Conservation (phyloP, 1,140 invertebrate species). For the Drosophila lacteicornis region DNA sequence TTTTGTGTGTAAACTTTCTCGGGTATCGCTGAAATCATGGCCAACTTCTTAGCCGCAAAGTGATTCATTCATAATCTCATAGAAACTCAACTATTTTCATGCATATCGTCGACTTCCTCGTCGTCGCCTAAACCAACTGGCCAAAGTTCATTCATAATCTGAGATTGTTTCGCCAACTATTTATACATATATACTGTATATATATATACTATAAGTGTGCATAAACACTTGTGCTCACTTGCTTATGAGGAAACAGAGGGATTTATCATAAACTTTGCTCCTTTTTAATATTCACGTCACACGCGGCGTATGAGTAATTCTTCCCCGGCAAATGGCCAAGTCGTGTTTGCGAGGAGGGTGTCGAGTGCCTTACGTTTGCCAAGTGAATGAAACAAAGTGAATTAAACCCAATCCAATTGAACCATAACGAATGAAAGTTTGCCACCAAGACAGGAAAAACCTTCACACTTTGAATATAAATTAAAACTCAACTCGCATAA, state of each 20-base stretch:
- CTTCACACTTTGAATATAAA: constrained; percentile 24
- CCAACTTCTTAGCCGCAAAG: constrained; percentile 35
- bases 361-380: background rate
- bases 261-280: constrained; percentile 53
- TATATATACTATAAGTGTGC: constrained; percentile 3
- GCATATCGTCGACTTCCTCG: constrained; percentile 8
- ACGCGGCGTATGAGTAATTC: constrained; percentile 68
- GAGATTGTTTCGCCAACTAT: constrained; percentile 54
- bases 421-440: constrained; percentile 24
- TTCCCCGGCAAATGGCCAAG: constrained; percentile 48
- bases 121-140: constrained; percentile 21
- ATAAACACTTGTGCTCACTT: constrained; percentile 37
- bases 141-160: constrained; percentile 55
- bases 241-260: constrained; percentile 11
- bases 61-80: constrained; percentile 52
- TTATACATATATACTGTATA: constrained; percentile 9
- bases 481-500: constrained; percentile 13
- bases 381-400: constrained; percentile 49
- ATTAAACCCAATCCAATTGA: constrained; percentile 39
- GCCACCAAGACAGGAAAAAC: background rate
- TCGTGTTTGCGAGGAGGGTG: constrained; percentile 15
- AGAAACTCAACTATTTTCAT: constrained; percentile 27
- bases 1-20: constrained; percentile 24
- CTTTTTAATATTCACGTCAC: constrained; percentile 57
- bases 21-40: constrained; percentile 15